phyloP scores from a whole-genome alignment of 1,140 invertebrate species.

The Pachypeltis micranthus region DNA sequence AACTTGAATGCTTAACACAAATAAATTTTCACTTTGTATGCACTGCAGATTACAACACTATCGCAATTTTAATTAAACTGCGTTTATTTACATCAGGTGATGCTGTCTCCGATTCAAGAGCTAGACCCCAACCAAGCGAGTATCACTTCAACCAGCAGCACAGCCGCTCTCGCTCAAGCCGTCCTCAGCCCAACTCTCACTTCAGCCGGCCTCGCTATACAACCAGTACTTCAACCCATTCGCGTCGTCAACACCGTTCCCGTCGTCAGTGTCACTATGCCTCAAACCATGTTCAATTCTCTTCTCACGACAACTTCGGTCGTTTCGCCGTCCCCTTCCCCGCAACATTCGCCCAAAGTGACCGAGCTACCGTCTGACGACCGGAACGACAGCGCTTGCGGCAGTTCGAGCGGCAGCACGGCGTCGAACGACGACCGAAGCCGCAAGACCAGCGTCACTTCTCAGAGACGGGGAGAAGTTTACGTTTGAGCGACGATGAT shows the following conservation, averaged over 20 bases:
- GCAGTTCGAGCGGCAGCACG: constrained; percentile 29
- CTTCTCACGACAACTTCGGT: not conserved
- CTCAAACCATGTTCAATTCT: not conserved
- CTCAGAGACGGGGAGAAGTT: constrained; percentile 39
- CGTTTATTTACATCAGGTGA: constrained; percentile 54
- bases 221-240: constrained; percentile 16
- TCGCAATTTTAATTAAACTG: too few species aligned
- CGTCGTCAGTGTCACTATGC: constrained; percentile 19
- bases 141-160: constrained; percentile 51
- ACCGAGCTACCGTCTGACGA: constrained; percentile 33
- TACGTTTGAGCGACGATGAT: constrained; percentile 39
- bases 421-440: constrained; percentile 33
- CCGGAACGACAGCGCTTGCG: constrained; percentile 31
- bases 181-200: constrained; percentile 48
- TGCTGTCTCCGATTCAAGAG: constrained; percentile 65
- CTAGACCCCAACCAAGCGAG: constrained; percentile 42
- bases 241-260: not conserved
- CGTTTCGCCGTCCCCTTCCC: constrained; percentile 9
- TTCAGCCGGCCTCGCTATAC: constrained; percentile 39
- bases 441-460: constrained; percentile 36
- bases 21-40: not conserved
- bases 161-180: constrained; percentile 46
- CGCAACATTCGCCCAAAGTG: constrained; percentile 29
- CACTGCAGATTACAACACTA: too few species aligned
- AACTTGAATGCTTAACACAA: too few species aligned